Evolutionary conservation across 2,888 invertebrate species (phyloP).

Genomic region (Celastrina argiolus): DNA sequence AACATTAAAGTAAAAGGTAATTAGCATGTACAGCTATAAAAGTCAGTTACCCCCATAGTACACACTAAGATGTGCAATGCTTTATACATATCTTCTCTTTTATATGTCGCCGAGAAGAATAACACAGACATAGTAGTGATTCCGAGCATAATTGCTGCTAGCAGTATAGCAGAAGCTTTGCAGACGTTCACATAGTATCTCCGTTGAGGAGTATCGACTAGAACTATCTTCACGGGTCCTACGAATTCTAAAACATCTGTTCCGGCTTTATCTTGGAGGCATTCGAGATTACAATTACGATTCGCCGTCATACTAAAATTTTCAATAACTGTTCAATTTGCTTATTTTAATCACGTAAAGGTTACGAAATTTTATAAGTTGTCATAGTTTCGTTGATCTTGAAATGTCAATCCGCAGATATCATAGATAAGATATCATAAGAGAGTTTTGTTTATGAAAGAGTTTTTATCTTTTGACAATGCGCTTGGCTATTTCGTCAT

Average conservation of each 20-base stretch:
- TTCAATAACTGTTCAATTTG: neutral
- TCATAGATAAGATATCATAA: neutral
- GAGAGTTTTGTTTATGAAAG: neutral
- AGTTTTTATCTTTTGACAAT: neutral
- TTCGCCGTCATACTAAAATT: conserved; percentile 26
- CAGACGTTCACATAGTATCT: conserved; percentile 22
- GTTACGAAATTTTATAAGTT: neutral
- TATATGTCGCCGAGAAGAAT: conserved; percentile 41
- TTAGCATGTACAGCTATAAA: neutral
- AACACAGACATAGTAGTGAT: conserved; percentile 40
- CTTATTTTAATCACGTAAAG: neutral
- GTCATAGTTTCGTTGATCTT: neutral
- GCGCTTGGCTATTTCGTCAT: neutral
- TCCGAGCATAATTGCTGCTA: conserved; percentile 47
- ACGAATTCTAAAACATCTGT: conserved; percentile 43
- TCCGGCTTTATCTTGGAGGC: conserved; percentile 35
- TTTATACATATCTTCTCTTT: conserved; percentile 26
- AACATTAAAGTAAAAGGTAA: neutral
- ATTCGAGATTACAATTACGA: conserved; percentile 46
- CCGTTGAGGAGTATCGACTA: conserved; percentile 44
- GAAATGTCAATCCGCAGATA: neutral
- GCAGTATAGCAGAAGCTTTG: conserved; percentile 39
- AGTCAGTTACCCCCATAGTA: conserved; percentile 47
- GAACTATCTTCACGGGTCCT: conserved; percentile 55
- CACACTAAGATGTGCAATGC: conserved; percentile 48